Conservation (phyloP, 2,113 vertebrate species). For the Rhinogobius similis region DNA sequence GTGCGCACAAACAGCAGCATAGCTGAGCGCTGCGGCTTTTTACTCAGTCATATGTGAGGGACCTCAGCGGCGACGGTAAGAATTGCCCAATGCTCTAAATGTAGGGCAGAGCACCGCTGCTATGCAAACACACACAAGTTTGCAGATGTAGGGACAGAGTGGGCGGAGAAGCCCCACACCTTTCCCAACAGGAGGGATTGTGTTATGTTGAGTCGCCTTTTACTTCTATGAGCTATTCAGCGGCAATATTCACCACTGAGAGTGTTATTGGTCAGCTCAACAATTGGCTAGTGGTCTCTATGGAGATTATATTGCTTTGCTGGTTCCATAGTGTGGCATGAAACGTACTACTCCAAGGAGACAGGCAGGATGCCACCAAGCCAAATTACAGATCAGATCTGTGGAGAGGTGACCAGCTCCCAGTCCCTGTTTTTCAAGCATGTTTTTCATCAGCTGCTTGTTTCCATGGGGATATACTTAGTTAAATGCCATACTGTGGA, state of each 20-base stretch:
- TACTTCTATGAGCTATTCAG: neutral
- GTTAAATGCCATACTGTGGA: too few species aligned
- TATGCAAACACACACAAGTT: constrained; percentile 28
- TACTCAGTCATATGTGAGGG: neutral
- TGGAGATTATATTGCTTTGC: too few species aligned
- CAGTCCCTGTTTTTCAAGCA: too few species aligned
- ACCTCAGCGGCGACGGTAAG: constrained; percentile 8
- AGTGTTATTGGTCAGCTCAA: neutral
- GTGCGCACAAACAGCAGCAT: constrained; percentile 48
- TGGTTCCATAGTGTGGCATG: neutral
- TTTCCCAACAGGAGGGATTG: neutral
- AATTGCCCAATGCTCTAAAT: constrained; percentile 27
- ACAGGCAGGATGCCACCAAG: neutral
- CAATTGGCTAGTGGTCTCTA: neutral
- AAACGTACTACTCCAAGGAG: neutral
- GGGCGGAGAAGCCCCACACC: constrained; percentile 50
- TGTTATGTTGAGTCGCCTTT: neutral
- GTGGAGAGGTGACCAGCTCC: too few species aligned
- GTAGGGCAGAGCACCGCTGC: constrained; percentile 50
- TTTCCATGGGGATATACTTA: too few species aligned
- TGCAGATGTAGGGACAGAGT: constrained; percentile 43
- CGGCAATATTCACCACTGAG: too few species aligned
- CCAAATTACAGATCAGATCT: too few species aligned
- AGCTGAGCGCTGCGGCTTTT: constrained; percentile 43
- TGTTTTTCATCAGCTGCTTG: too few species aligned